Conservation (phyloP, 2,113 vertebrate species). For the Sarotherodon lohbergeri region DNA sequence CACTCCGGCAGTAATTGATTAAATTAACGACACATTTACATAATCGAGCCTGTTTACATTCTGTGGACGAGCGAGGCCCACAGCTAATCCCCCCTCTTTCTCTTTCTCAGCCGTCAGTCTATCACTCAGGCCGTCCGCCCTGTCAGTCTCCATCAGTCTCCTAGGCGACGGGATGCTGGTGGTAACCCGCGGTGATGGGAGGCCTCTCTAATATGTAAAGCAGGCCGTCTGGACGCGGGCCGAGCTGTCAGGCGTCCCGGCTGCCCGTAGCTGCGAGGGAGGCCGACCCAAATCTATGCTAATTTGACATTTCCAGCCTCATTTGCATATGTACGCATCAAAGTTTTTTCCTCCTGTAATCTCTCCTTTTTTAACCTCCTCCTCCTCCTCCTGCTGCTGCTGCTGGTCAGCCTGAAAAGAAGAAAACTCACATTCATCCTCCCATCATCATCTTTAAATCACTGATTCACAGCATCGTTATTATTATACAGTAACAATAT, state of each 20-base stretch:
- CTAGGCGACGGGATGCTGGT: conserved; percentile 78
- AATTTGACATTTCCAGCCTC: conserved; percentile 94
- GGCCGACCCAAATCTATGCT: conserved; percentile 91
- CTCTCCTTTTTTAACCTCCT: not conserved
- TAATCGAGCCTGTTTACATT: conserved; percentile 78
- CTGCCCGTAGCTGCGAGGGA: conserved; percentile 82
- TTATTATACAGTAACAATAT: not conserved
- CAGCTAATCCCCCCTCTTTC: conserved; percentile 56
- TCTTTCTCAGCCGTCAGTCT: not conserved
- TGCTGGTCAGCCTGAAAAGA: not conserved
- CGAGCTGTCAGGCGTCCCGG: conserved; percentile 83
- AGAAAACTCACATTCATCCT: not conserved
- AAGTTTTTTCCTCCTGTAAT: conserved; percentile 58
- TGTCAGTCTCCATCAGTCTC: conserved; percentile 89
- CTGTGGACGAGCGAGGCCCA: conserved; percentile 73
- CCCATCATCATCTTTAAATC: not conserved
- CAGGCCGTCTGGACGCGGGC: conserved; percentile 82
- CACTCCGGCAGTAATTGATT: conserved; percentile 50
- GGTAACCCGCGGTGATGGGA: conserved; percentile 79
- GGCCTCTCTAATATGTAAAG: conserved; percentile 80
- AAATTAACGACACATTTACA: conserved; percentile 81
- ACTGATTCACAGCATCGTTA: not conserved
- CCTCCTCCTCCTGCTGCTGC: not conserved
- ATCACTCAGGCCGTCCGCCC: conserved; percentile 68
- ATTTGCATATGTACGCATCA: conserved; percentile 91